Percentiles rank a stretch among this genome's conserved stretches.
These are phyloP conservation scores for Prietella phreatophila DNA, from an alignment of 2,113 vertebrate genomes.

Conservation along the genomic window DNA sequence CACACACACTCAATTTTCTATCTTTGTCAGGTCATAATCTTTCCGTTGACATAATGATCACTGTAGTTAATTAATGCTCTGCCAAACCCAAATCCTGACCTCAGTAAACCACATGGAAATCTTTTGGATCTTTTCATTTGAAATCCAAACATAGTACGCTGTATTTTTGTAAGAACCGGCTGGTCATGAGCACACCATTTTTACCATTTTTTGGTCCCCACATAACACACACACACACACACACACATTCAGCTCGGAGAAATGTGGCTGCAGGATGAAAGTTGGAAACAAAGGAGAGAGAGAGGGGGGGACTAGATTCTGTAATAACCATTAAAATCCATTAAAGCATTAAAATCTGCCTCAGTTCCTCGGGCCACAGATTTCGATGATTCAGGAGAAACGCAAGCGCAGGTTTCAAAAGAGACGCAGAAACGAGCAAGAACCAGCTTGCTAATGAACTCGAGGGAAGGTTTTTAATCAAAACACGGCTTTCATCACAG, in stretches of 20 bases:
- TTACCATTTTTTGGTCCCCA: not conserved
- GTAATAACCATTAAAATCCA: not conserved
- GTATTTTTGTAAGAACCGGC: not conserved
- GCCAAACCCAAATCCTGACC: not conserved
- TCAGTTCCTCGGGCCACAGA: not conserved
- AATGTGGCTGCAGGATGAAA: not conserved
- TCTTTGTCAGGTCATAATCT: not conserved
- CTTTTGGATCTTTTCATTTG: not conserved
- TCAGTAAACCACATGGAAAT: not conserved
- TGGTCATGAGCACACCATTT: not conserved
- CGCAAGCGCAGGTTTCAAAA: not conserved
- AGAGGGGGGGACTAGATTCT: not conserved
- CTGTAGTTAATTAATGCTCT: not conserved
- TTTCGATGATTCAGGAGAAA: not conserved
- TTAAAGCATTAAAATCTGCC: not conserved
- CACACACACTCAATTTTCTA: not conserved
- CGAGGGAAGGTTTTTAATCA: not conserved
- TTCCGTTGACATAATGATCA: not conserved
- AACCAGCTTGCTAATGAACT: not conserved
- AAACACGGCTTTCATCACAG: not conserved
- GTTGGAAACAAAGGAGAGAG: rapidly evolving
- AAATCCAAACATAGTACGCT: not conserved
- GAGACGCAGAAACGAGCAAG: not conserved
- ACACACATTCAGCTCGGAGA: not conserved
- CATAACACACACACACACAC: not conserved